These are phyloP conservation scores for Bicyclus anynana DNA, from an alignment of 1,140 invertebrate species.

Conservation along the genomic window DNA sequence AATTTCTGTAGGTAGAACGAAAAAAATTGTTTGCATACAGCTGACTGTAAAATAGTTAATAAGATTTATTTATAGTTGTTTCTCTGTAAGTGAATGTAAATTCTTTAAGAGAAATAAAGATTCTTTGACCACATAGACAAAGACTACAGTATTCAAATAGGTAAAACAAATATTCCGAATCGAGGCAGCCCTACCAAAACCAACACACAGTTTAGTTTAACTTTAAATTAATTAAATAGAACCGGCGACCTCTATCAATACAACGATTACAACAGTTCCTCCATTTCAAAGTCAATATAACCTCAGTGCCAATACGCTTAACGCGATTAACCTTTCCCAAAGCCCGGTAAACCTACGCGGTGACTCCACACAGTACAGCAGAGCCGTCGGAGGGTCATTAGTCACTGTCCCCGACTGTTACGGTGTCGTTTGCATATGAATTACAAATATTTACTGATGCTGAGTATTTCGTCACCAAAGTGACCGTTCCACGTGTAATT, in stretches of 20 bases:
- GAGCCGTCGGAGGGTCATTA: not conserved
- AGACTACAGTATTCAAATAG: not conserved
- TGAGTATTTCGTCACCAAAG: not conserved
- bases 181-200: not conserved
- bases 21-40: no score
- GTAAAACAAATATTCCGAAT: not conserved
- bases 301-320: not conserved
- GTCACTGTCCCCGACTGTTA: conserved; percentile 4
- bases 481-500: not conserved
- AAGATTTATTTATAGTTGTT: no score
- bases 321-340: not conserved
- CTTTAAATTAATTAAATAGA: not conserved
- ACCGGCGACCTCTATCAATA: not conserved
- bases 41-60: no score
- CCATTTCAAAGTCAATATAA: not conserved
- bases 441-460: not conserved
- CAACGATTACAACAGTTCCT: not conserved
- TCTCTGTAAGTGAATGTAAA: no score
- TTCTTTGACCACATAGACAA: no score
- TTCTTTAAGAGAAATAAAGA: no score
- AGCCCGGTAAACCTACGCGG: not conserved
- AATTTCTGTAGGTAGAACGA: no score
- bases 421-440: conserved; percentile 1
- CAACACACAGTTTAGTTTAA: not conserved
- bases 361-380: not conserved